phyloP scores from a whole-genome alignment of 2,888 invertebrate species.

The Cosmorhoe ocellata region DNA sequence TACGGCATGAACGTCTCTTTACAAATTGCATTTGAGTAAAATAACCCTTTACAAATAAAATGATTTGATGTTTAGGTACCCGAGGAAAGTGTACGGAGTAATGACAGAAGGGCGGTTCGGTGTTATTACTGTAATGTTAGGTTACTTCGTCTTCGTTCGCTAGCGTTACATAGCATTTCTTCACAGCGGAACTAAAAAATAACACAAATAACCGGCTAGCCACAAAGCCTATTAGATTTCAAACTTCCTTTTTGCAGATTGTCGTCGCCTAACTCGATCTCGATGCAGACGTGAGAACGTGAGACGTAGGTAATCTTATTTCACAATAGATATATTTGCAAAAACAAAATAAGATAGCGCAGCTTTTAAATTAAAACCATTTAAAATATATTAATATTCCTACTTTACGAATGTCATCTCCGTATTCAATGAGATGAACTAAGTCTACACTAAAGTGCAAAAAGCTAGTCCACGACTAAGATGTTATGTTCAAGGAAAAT shows the following conservation, averaged over 20 bases:
- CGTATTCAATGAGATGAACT: too few species aligned
- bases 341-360: constrained; percentile 52
- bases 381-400: not conserved
- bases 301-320: constrained; percentile 74
- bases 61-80: constrained; percentile 61
- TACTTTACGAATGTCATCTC: too few species aligned
- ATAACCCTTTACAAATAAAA: constrained; percentile 57
- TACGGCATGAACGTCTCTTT: constrained; percentile 17
- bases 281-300: constrained; percentile 77
- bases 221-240: constrained; percentile 80
- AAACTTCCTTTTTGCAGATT: constrained; percentile 77
- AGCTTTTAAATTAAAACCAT: constrained; percentile 48
- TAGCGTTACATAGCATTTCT: constrained; percentile 76
- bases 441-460: too few species aligned
- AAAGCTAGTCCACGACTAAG: too few species aligned
- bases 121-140: constrained; percentile 78
- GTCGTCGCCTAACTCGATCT: constrained; percentile 75
- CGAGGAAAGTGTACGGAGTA: constrained; percentile 73
- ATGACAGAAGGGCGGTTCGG: constrained; percentile 76
- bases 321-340: constrained; percentile 62
- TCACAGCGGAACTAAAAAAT: constrained; percentile 71
- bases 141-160: constrained; percentile 73
- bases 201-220: constrained; percentile 75
- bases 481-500: too few species aligned
- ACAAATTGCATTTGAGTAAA: constrained; percentile 56